Evolutionary conservation across 1,140 invertebrate genomes (phyloP).

Genomic region (Spodoptera litura): DNA sequence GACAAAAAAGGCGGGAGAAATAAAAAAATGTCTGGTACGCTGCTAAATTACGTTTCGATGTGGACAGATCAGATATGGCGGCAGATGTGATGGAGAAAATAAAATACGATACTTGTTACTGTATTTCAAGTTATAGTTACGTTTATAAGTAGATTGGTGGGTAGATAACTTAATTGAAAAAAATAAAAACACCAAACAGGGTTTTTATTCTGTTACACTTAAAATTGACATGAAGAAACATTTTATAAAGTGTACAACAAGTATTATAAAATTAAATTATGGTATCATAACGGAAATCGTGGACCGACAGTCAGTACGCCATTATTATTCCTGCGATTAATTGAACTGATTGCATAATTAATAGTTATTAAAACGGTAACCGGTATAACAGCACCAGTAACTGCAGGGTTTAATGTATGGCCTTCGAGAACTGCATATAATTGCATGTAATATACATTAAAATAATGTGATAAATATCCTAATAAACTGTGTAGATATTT

Average conservation of each 20-base stretch:
- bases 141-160: too few species aligned
- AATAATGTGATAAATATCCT: too few species aligned
- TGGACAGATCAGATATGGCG: conserved; percentile 10
- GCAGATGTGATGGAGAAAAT: conserved; percentile 1
- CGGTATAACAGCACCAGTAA: conserved; percentile 8
- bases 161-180: too few species aligned
- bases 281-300: not conserved
- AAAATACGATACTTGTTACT: too few species aligned
- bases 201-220: too few species aligned
- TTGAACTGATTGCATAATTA: conserved; percentile 36
- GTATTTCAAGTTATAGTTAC: too few species aligned
- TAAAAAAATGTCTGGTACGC: conserved; percentile 5
- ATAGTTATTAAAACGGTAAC: conserved; percentile 29
- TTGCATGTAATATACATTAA: not conserved
- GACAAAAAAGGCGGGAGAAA: conserved; percentile 1
- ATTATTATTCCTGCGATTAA: conserved; percentile 23
- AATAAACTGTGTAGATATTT: too few species aligned
- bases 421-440: conserved; percentile 1
- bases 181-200: too few species aligned
- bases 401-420: not conserved
- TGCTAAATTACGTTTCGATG: conserved; percentile 18
- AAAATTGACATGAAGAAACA: too few species aligned
- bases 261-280: not conserved
- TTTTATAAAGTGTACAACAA: too few species aligned
- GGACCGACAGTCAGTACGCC: not conserved